Base-by-base conservation (phyloP, 1,140 invertebrate genomes). In the Magallana ariakensis region DNA sequence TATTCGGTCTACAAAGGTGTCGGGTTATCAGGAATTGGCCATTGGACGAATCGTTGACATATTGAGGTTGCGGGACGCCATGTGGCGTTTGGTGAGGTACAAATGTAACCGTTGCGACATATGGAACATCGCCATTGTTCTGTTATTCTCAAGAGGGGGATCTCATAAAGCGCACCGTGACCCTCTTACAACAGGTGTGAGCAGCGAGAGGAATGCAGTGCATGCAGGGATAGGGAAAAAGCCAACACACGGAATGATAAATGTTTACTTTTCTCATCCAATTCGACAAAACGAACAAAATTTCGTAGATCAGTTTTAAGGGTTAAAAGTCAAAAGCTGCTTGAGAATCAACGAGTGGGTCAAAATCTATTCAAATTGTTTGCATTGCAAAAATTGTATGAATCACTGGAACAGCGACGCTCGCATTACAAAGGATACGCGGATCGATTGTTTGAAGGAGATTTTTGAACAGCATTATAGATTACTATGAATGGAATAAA, bases 251-350 rank as follows among this genome's bases (percentile, higher is more conserved):
- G 66, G 10, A 19, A 11, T 19, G 22, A 75, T 33, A 26, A 75
- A 26, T 75, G 22, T 75, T 75, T 75, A 75, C 66, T 75, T 75
- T 75, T 75, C 66, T 75, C 66, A 75, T 46, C 66, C 66, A 75
- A 75, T 75, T 75, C 33, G 66, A 75, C 22, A 75, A 75, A 19
- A 75, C 66, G 66, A 75, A 75, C 33, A 75, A 75, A 75, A 75
- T 75, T 75, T 75, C 66, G 13, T 75, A 22, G 66, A 75, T 75
- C 66, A 75, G 66, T 75, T 4, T 75, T 75, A 75, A 33, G 66
- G 66, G 66, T 75, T 75, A 75, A 33, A 75, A 75, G 66, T 75
- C 66, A 75, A 75, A 75, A 75, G 19, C 19, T 75, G 66, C 22
- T 75, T 75, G 66, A 75, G 66, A 33, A 75, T 13, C 22, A 19